Conservation (phyloP, 2,797 vertebrate species). For the Sebastes melanostomus region DNA sequence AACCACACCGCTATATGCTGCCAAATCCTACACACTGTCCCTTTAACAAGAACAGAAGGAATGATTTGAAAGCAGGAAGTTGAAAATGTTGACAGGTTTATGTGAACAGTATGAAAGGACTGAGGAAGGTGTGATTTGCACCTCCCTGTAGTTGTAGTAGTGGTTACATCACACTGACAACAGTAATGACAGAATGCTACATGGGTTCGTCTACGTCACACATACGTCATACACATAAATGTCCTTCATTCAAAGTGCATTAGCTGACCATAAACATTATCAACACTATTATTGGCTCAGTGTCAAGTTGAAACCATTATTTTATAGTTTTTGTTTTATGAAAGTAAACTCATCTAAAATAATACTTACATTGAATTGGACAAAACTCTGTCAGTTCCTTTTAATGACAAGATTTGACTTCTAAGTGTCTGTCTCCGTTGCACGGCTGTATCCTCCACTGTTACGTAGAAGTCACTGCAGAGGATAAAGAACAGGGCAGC, state of each 20-base stretch:
- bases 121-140: background rate
- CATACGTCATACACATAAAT: background rate
- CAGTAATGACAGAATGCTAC: background rate
- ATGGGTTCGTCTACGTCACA: background rate
- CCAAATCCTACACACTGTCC: no score
- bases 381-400: background rate
- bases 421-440: background rate
- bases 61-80: background rate
- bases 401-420: background rate
- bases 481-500: constrained; percentile 6
- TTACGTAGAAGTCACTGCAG: constrained; percentile 1
- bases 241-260: background rate
- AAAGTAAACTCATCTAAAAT: background rate
- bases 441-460: background rate
- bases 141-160: background rate
- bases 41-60: background rate
- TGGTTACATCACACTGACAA: background rate
- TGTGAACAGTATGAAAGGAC: background rate
- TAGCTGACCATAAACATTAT: background rate
- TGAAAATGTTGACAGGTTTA: background rate
- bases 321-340: background rate
- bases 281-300: background rate
- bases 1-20: no score
- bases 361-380: background rate
- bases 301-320: background rate